phyloP scores from a whole-genome alignment of 1,140 invertebrate genomes.

The Cheumatopsyche charites region DNA sequence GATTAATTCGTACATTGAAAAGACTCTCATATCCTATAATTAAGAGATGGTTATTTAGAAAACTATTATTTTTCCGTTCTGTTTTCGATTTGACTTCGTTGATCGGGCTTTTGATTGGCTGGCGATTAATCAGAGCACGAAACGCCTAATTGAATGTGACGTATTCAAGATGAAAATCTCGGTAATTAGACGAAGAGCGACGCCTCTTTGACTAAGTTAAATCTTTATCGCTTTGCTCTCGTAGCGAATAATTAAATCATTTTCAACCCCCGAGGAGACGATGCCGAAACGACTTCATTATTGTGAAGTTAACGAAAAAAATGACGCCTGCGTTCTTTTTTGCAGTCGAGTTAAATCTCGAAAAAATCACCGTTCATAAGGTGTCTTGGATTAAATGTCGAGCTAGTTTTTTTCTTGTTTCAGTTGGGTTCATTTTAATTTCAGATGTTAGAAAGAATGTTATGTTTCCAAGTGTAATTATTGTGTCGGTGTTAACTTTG shows the following conservation, averaged over 20 bases:
- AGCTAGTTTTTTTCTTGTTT: neutral
- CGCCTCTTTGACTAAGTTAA: constrained; percentile 19
- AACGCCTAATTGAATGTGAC: constrained; percentile 22
- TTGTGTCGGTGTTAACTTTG: no score
- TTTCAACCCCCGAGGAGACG: neutral
- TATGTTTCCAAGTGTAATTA: neutral
- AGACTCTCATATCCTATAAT: no score
- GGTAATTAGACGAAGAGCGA: constrained; percentile 25
- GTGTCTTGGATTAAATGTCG: neutral
- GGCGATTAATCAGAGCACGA: constrained; percentile 15
- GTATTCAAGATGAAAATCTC: constrained; percentile 27
- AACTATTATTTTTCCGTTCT: no score
- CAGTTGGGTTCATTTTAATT: no score
- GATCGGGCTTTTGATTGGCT: neutral
- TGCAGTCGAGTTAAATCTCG: neutral
- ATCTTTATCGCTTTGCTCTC: constrained; percentile 17
- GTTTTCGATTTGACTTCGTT: no score
- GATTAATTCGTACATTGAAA: no score
- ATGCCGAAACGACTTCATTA: no score
- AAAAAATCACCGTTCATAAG: neutral
- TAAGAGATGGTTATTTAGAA: no score
- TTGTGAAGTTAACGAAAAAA: no score
- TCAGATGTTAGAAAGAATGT: no score
- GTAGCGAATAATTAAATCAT: constrained; percentile 15
- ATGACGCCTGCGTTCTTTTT: no score